phyloP scores from a whole-genome alignment of 2,797 vertebrate species.

The Takifugu rubripes region DNA sequence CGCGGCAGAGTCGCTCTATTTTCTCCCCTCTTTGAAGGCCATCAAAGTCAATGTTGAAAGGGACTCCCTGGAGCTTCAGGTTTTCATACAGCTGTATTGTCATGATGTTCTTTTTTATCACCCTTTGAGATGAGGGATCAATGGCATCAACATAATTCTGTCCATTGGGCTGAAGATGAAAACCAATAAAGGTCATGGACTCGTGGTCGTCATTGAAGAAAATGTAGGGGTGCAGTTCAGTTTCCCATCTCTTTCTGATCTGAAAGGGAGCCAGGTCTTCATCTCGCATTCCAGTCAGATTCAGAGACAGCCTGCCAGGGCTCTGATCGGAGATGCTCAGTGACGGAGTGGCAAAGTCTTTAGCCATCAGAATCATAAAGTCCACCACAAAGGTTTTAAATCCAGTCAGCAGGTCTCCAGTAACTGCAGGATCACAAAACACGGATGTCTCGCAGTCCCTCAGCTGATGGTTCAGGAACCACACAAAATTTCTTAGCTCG shows the following conservation, averaged over 20 bases:
- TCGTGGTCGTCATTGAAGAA: conserved; percentile 90
- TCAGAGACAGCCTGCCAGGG: conserved; percentile 68
- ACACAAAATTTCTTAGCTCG: conserved; percentile 88
- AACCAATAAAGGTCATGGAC: conserved; percentile 98
- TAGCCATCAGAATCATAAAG: conserved; percentile 98
- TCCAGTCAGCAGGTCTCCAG: conserved; percentile 81
- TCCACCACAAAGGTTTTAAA: conserved; percentile 94
- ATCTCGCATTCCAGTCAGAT: conserved; percentile 69
- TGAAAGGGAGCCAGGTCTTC: conserved; percentile 87
- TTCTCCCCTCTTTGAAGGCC: conserved; percentile 81
- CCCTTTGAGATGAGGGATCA: conserved; percentile 61
- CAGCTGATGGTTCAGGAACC: conserved; percentile 89
- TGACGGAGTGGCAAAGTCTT: conserved; percentile 94
- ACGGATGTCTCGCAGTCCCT: conserved; percentile 87
- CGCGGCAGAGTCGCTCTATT: conserved; percentile 83
- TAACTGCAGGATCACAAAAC: conserved; percentile 81
- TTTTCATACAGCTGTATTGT: conserved; percentile 74
- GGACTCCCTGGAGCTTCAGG: conserved; percentile 82
- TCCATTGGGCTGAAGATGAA: conserved; percentile 74
- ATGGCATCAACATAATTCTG: conserved; percentile 80
- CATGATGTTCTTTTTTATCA: conserved; percentile 86
- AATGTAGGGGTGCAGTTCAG: conserved; percentile 91
- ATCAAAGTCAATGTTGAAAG: conserved; percentile 89
- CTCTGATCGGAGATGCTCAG: conserved; percentile 90
- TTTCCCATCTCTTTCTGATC: conserved; percentile 92